Base-by-base conservation (phyloP, 2,888 invertebrate genomes). In the Gari tellinella region DNA sequence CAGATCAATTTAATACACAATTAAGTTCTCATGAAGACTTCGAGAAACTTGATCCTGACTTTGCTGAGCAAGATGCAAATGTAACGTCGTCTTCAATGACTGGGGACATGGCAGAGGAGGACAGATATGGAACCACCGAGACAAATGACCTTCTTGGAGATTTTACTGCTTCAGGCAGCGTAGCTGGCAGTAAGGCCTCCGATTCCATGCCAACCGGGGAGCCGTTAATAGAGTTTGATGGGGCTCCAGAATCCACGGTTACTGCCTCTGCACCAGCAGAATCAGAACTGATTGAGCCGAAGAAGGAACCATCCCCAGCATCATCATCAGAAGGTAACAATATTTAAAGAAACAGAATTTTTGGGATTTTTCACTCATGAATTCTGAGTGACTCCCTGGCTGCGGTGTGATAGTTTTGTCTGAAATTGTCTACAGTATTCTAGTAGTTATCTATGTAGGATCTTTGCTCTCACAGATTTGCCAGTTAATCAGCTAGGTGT, bases 61-160 rank as follows among this genome's bases (percentile, higher is more conserved):
- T 76, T 38, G 72, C 69, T 21, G 74, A 82, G 48, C 87, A 87
- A 77, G 87, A 88, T 63, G 84, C 83, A 61, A 85, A 83, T 70
- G 69, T 87, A 53, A 83, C 87, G 25, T 85, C 87, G 19, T 85
- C 87, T 26, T 82, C 86, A 53, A 75, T 81, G 72, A 67, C 81
- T 23, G 86, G 83, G 67, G 84, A 85, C 49, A 73, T 78, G 51
- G 82, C 84, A 31, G 87, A 88, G 66, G 87, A 85, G 55, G 87
- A 88, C 75, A 82, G 82, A 67, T 88, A 86, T 75, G 66, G 5
- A 31, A 10, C 31, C 5, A 31, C 4, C 31, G 31, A 31, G 5
- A 4, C 4, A 31, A 10, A 31, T 31, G 31, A 75, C 46, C 70
- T 72, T 57, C 66, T 68, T 57, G 65, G 65, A 56, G 72, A 75